Evolutionary conservation across 2,797 vertebrate species (phyloP), one percentile per base, ranked within the genome.

Genomic region (Remorina albescens): DNA sequence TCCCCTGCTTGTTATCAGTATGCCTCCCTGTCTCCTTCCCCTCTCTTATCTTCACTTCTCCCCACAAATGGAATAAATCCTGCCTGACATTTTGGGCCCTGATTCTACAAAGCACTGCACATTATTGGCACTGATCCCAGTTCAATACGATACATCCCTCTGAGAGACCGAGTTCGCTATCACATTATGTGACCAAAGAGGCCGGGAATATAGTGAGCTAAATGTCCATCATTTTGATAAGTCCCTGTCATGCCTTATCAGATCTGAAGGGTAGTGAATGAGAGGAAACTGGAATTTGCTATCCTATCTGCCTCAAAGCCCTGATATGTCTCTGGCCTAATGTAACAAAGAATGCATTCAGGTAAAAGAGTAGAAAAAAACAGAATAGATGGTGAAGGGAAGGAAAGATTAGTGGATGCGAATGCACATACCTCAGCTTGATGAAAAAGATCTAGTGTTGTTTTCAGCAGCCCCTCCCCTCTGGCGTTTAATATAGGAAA

Each of bases 401-500:
- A 25, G 19, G 32, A 49, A 41, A 61, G 46, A 79, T 69, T 10
- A 47, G 71, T 4, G 2, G 51, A 80, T 72, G 49, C 10, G 73
- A 63, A 77, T 18, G 66, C 23, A 70, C 79, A 36, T 95, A 99
- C 98, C 96, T 99, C 97, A 58, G 97, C 95, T 86, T 98, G 97
- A 88, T 97, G 95, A 92, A 98, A 98, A 87, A 99, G 95, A 92
- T 99, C 97, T 82, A 97, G 94, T n/a, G 96, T 99, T 50, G 97
- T 98, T 94, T 98, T 99, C 89, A 99, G 91, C 71, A 98, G 94
- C 34, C 98, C 98, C 89, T 99, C 98, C 83, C 97, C 97, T 92
- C 98, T 99, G 88, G 75, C 47, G 68, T 87, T 87, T 87, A 71
- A 91, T 86, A 64, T 10, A 36, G 76, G 69, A 77, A 82, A 79